A percentile compares a stretch with the other conserved stretches of the same genome.
These are phyloP conservation scores for Spodoptera picta DNA, from an alignment of 2,888 invertebrate species.

Conservation along the genomic window DNA sequence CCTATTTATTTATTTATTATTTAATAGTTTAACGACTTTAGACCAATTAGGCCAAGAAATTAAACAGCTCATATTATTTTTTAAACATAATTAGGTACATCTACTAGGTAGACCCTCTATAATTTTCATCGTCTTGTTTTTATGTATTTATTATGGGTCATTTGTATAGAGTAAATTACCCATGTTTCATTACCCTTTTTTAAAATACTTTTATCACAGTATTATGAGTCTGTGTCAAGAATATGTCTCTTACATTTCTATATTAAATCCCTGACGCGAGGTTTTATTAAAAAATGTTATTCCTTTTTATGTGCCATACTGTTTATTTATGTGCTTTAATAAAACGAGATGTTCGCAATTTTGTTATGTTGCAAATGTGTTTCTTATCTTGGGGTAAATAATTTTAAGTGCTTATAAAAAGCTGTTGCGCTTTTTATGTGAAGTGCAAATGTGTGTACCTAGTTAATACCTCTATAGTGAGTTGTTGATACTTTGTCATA, in stretches of 20 bases:
- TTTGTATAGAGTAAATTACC: conserved; percentile 10
- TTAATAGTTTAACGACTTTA: conserved; percentile 42
- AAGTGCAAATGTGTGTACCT: conserved; percentile 20
- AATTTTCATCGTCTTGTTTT: conserved; percentile 34
- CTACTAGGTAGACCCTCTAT: conserved; percentile 14
- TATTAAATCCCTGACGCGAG: conserved; percentile 18
- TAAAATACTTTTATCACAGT: conserved; percentile 2
- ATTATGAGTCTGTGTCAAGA: conserved; percentile 8
- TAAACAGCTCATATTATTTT: conserved; percentile 36
- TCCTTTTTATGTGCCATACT: conserved; percentile 35
- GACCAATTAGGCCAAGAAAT: conserved; percentile 36
- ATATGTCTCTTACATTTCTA: conserved; percentile 27
- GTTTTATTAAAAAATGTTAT: conserved; percentile 48
- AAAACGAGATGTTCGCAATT: conserved; percentile 49
- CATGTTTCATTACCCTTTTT: conserved; percentile 9
- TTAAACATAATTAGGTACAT: conserved; percentile 27
- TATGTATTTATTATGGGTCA: conserved; percentile 38
- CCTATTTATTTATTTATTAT: conserved; percentile 39
- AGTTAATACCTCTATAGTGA: conserved; percentile 19
- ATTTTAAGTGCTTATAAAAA: conserved; percentile 50
- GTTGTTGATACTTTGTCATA: conserved; percentile 30
- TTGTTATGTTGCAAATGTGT: conserved; percentile 41
- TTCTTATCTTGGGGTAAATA: conserved; percentile 49
- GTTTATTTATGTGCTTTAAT: conserved; percentile 53
- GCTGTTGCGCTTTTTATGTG: conserved; percentile 39